These are phyloP conservation scores for Sciurus niger DNA, from an alignment of 2,113 vertebrate genomes.

Conservation along the genomic window DNA sequence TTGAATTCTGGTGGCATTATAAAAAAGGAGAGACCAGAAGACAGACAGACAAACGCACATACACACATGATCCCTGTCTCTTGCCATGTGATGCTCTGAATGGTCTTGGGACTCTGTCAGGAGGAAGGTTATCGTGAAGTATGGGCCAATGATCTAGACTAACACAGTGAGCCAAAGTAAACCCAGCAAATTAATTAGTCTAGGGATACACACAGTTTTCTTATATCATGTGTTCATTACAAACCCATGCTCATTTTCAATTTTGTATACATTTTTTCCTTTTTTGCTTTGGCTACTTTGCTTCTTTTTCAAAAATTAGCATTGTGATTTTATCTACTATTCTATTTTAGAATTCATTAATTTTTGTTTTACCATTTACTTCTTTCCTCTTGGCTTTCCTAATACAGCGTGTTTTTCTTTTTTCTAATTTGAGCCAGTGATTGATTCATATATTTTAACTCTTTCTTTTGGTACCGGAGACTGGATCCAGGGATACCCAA, in stretches of 20 bases:
- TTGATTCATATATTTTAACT: slow-evolving; percentile 18
- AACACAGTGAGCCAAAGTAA: not conserved
- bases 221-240: not conserved
- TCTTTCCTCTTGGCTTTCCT: not conserved
- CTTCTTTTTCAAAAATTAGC: not conserved
- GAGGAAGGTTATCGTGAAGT: not conserved
- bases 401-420: slow-evolving; percentile 5
- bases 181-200: not conserved
- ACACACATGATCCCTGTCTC: not conserved
- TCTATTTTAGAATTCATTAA: slow-evolving; percentile 51
- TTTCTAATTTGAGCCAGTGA: not conserved
- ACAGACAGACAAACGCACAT: not conserved
- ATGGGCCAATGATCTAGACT: not conserved
- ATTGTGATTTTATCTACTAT: slow-evolving; percentile 20
- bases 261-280: not conserved
- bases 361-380: slow-evolving; percentile 18
- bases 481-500: too few relatives aligned
- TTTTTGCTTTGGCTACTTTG: slow-evolving; percentile 28
- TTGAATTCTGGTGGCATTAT: not conserved
- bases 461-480: not conserved
- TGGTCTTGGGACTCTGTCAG: not conserved
- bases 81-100: not conserved
- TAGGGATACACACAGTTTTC: not conserved
- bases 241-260: slow-evolving; percentile 21
- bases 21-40: not conserved